Evolutionary conservation across 2,113 vertebrate species (phyloP).

Genomic region (Phalacrocorax carbo): DNA sequence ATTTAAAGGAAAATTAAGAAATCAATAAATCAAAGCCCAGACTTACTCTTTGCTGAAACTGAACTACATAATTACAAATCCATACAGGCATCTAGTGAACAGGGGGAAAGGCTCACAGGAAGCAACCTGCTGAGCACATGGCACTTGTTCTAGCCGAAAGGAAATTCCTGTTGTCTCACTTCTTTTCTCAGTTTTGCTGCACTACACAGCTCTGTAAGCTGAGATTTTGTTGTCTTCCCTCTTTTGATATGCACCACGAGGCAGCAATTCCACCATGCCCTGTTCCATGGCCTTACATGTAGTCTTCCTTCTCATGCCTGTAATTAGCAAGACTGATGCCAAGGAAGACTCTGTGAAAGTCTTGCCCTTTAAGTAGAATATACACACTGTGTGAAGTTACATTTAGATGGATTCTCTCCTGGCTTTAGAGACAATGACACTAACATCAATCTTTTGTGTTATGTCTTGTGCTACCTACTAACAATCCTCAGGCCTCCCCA

Average conservation of each 20-base stretch:
- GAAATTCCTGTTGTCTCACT: conserved; percentile 7
- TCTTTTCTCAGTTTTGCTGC: conserved; percentile 13
- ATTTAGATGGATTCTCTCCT: not conserved
- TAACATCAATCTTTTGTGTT: not conserved
- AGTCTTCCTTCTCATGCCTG: not conserved
- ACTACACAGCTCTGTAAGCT: not conserved
- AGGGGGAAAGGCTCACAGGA: not conserved
- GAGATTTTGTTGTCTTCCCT: not conserved
- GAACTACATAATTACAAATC: not conserved
- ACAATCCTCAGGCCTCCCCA: not conserved
- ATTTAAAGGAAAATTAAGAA: not conserved
- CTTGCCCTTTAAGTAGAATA: not conserved
- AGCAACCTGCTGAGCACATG: not conserved
- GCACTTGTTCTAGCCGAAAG: not conserved
- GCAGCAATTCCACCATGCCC: not conserved
- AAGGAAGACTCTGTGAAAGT: not conserved
- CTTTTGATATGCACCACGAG: not conserved
- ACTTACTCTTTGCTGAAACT: not conserved
- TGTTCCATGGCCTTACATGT: not conserved
- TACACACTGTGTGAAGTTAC: not conserved
- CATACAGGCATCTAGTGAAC: not conserved
- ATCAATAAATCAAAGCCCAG: not conserved
- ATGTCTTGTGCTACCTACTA: not conserved
- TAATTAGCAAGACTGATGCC: not conserved
- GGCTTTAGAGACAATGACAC: not conserved